Percentiles rank a stretch among this genome's conserved stretches.
Conservation (phyloP, 1,140 invertebrate species). For the Colletes latitarsis region DNA sequence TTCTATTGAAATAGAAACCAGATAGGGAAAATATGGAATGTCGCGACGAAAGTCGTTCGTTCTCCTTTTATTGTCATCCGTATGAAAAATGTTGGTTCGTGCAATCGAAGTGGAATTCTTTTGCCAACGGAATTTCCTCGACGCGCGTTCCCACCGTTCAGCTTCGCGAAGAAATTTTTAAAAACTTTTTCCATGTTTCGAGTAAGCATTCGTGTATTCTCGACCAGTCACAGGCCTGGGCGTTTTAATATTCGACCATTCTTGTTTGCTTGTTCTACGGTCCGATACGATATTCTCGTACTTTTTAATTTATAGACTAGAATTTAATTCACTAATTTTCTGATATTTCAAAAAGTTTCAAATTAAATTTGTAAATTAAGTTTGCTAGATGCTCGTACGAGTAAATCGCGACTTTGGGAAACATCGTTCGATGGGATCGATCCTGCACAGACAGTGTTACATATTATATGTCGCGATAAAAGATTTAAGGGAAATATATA, state of each 20-base stretch:
- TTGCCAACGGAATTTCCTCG: background rate
- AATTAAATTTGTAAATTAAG: no score
- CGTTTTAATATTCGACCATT: no score
- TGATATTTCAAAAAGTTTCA: no score
- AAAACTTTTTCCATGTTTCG: background rate
- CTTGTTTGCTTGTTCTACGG: no score
- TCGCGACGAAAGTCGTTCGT: background rate
- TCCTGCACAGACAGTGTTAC: background rate
- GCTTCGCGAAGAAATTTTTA: background rate
- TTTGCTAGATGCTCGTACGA: no score
- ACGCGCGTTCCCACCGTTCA: background rate
- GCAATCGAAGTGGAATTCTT: constrained; percentile 22
- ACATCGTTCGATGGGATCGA: background rate
- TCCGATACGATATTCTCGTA: no score
- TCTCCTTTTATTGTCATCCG: background rate
- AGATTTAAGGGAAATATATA: constrained; percentile 8
- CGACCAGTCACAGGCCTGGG: background rate
- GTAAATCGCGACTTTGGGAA: no score
- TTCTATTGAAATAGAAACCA: constrained; percentile 33
- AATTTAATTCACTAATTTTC: no score
- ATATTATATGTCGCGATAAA: background rate
- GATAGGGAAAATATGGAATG: constrained; percentile 26
- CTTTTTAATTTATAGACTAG: no score
- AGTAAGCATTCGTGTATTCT: background rate
- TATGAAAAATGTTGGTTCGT: background rate